A percentile compares a stretch with the other conserved stretches of the same genome.
Conservation (phyloP, 2,113 vertebrate genomes). For the Scalopus aquaticus region DNA sequence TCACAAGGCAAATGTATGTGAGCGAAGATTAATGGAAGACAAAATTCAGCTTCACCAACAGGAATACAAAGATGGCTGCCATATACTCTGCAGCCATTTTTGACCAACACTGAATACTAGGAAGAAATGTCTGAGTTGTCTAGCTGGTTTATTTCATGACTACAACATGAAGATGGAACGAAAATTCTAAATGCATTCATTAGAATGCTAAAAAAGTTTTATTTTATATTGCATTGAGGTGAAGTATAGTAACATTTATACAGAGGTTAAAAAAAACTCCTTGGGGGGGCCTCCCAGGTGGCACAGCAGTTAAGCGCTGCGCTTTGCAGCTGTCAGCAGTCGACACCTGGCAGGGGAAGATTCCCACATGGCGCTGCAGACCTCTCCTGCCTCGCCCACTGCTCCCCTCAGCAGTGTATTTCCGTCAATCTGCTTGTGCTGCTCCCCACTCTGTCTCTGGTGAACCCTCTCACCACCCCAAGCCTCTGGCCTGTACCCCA, state of each 20-base stretch:
- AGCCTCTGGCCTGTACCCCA: too few relatives aligned
- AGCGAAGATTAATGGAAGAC: constrained; percentile 30
- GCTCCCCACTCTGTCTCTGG: too few relatives aligned
- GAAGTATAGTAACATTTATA: background rate
- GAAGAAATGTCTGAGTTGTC: background rate
- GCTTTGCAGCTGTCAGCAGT: too few relatives aligned
- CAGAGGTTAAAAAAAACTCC: background rate
- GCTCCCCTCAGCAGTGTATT: too few relatives aligned
- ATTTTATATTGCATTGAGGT: background rate
- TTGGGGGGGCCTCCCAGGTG: background rate
- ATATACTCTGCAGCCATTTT: background rate
- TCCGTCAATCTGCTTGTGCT: too few relatives aligned
- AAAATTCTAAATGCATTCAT: constrained; percentile 17
- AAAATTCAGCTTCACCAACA: background rate
- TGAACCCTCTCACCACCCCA: too few relatives aligned
- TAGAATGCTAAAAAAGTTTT: background rate
- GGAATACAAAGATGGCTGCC: background rate
- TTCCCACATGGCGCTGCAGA: too few relatives aligned
- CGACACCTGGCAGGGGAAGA: too few relatives aligned
- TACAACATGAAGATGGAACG: background rate
- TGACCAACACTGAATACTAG: background rate
- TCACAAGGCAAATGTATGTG: constrained; percentile 10
- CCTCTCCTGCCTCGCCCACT: too few relatives aligned
- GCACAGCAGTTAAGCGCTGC: too few relatives aligned
- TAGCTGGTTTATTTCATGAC: background rate